Evolutionary conservation across 2,113 vertebrate species (phyloP), one percentile per base, ranked within the genome.

Genomic region (Apteryx mantelli): DNA sequence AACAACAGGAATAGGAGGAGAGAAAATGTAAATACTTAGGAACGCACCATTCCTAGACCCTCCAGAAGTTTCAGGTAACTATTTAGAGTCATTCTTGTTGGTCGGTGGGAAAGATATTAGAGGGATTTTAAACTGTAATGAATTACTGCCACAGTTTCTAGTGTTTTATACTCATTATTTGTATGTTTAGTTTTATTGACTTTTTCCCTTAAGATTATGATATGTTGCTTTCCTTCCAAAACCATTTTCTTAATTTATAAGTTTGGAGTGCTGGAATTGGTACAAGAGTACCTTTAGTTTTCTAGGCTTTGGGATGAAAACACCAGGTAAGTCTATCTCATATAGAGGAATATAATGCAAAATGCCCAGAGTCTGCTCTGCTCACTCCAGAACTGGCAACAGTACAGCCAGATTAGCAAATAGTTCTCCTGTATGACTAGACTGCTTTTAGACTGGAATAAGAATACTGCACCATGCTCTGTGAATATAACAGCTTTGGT

Each of bases 1-100:
- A 81, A 55, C 4, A 78, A 36, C 5, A 46, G 25, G 26, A 52
- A 19, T 17, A 74, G 46, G 74, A 74, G 6, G 9, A 61, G 82
- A 80, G 16, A 2, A 5, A 66, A n/a, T 8, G 30, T 11, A 61
- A 89, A 4, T n/a, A 13, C 3, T 48, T 24, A 14, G 30, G 13
- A 70, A 52, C 46, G 0, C 22, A 40, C 4, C 38, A 8, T 15
- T 18, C 5, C 12, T 3, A 24, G 60, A 65, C 1, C 2, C 25
- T 58, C 38, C 26, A 60, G 13, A 50, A 74, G 21, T 34, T 65
- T 58, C 2, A 68, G 46, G 11, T 19, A 44, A 24, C 4, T 65
- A 24, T 44, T 58, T 50, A 21, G 13, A 1, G 4, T 19, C 50
- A 10, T 30, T 79, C 14, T 82, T 32, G 7, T 26, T 63, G 20